Base-by-base conservation (phyloP, 2,888 invertebrate species). In the Hedya salicella region DNA sequence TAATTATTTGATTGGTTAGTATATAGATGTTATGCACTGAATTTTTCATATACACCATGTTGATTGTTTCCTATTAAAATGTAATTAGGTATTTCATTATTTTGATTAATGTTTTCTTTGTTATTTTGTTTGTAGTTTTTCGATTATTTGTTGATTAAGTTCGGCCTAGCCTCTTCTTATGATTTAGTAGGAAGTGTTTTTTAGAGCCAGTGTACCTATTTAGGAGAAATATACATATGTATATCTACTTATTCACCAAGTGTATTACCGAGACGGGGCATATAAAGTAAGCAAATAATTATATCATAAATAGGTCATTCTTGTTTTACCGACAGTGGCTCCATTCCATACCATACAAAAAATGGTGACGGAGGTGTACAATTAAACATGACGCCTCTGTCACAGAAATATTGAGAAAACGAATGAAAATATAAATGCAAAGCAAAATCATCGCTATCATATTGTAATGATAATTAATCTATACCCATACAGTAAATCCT, bases 21-120 rank as follows among this genome's bases (percentile, higher is more conserved):
- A 49, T 61, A 62, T 75, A 70, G 73, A 73, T 69, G 67, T 70
- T 68, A 68, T 68, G 71, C 71, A 70, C 70, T 64, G 60, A 70
- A 71, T 67, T 68, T 65, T 71, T 70, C 61, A 62, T 71, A 72
- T 72, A 69, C 66, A 69, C 66, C 48, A 53, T 69, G 72, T 73
- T 70, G 64, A 70, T 68, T 62, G 69, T 73, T 73, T 48, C 11
- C 21, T 54, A n/a, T 64, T 68, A 42, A 46, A 69, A 60, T 53
- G 32, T 53, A 54, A 40, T 39, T 60, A 50, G 17, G 48, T 60
- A 54, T 16, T 53, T 63, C 40, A 57, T 52, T 19, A 46, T 52
- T 65, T 59, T 59, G 30, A 44, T 65, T 2, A 1, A 16, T 36
- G 42, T 57, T 30, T 52, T 48, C 49, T 52, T 61, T 42, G 48